phyloP scores from a whole-genome alignment of 2,888 invertebrate genomes.

The Noctuana brunneofusca region DNA sequence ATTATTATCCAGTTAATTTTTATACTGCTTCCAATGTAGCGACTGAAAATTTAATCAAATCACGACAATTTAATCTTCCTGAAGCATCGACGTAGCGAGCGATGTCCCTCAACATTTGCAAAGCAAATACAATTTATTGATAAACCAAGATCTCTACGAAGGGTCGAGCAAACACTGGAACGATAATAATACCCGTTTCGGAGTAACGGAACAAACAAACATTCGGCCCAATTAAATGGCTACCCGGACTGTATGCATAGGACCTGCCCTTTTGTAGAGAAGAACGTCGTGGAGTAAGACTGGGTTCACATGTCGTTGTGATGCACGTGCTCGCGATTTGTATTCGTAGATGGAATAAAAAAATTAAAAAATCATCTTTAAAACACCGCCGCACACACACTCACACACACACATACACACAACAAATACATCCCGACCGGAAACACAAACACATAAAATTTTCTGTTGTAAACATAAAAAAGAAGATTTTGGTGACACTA shows the following conservation, averaged over 20 bases:
- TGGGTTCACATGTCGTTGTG: background rate
- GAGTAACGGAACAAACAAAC: constrained; percentile 56
- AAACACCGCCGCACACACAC: too few relatives aligned
- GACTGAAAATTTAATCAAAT: constrained; percentile 6
- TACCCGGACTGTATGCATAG: constrained; percentile 64
- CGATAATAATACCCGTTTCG: constrained; percentile 54
- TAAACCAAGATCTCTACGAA: constrained; percentile 43
- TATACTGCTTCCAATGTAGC: background rate
- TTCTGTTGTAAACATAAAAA: too few relatives aligned
- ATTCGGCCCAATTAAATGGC: constrained; percentile 72
- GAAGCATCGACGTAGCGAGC: constrained; percentile 19
- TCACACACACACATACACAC: too few relatives aligned
- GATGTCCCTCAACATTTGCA: constrained; percentile 41
- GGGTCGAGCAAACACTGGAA: constrained; percentile 52
- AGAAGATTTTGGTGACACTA: too few relatives aligned
- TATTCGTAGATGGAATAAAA: too few relatives aligned
- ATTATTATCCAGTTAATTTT: too few relatives aligned
- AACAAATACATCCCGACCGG: too few relatives aligned
- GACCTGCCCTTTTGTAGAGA: constrained; percentile 43
- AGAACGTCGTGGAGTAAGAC: background rate
- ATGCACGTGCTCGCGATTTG: too few relatives aligned
- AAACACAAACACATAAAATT: too few relatives aligned
- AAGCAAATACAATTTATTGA: constrained; percentile 47
- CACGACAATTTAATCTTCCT: constrained; percentile 10
- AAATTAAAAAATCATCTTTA: too few relatives aligned